These are phyloP conservation scores for Tenthredo livida DNA, from an alignment of 2,888 invertebrate genomes.

Conservation along the genomic window DNA sequence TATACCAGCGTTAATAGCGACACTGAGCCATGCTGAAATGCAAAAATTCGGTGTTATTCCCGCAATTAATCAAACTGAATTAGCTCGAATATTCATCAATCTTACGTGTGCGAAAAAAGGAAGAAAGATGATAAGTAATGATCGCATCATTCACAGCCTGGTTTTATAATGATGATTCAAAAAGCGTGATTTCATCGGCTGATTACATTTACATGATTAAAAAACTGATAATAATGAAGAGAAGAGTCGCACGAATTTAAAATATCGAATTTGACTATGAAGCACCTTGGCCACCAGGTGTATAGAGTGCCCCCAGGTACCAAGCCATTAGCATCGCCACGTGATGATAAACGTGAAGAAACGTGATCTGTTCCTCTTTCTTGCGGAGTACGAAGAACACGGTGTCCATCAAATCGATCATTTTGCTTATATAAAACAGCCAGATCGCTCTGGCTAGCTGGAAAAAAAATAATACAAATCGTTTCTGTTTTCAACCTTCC, in stretches of 20 bases:
- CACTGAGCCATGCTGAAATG: conserved; percentile 80
- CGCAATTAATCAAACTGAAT: neutral
- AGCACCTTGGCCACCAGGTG: conserved; percentile 79
- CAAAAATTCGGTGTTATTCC: conserved; percentile 1
- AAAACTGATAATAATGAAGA: neutral
- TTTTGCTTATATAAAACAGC: conserved; percentile 86
- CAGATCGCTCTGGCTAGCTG: conserved; percentile 50
- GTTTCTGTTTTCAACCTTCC: neutral
- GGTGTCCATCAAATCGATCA: conserved; percentile 87
- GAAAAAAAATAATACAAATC: conserved; percentile 26
- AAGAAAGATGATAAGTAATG: neutral
- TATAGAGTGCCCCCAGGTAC: conserved; percentile 88
- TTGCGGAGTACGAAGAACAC: conserved; percentile 93
- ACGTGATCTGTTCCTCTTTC: conserved; percentile 91
- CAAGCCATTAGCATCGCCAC: conserved; percentile 88
- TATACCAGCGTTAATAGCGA: conserved; percentile 87
- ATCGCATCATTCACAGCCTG: neutral
- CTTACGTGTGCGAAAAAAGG: neutral
- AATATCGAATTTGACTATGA: neutral
- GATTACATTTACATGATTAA: neutral
- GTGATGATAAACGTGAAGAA: conserved; percentile 93
- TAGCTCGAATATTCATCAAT: neutral
- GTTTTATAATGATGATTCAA: neutral
- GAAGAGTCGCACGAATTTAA: neutral
- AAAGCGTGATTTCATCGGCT: neutral